Evolutionary conservation across 2,888 invertebrate species (phyloP).

Genomic region (Sicus ferrugineus): DNA sequence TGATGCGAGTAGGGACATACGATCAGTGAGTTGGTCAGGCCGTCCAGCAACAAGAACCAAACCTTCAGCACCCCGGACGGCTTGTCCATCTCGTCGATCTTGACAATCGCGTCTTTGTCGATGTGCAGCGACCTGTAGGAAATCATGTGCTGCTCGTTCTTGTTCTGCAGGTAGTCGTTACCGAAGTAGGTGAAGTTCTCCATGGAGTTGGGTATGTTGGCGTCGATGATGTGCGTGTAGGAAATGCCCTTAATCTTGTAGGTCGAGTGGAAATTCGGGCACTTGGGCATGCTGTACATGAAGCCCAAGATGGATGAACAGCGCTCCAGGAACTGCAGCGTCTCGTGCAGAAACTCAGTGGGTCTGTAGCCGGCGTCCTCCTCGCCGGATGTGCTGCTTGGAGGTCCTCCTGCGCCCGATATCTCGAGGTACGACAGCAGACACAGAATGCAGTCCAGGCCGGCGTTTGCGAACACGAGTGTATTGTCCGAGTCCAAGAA

Average conservation of each 20-base stretch:
- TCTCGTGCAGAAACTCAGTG: constrained; percentile 70
- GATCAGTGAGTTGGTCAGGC: constrained; percentile 80
- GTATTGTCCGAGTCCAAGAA: constrained; percentile 94
- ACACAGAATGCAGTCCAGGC: constrained; percentile 92
- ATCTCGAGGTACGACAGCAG: constrained; percentile 72
- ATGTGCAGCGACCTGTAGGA: constrained; percentile 64
- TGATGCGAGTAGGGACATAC: constrained; percentile 89
- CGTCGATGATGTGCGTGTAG: constrained; percentile 82
- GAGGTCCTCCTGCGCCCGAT: constrained; percentile 72
- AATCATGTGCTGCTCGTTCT: constrained; percentile 72
- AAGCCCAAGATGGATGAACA: constrained; percentile 88
- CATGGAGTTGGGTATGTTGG: constrained; percentile 78
- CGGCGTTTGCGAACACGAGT: constrained; percentile 91
- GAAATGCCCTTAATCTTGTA: constrained; percentile 82
- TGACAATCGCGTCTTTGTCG: constrained; percentile 64
- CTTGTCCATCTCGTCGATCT: constrained; percentile 72
- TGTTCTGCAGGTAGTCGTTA: constrained; percentile 69
- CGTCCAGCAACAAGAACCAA: constrained; percentile 89
- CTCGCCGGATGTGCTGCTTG: constrained; percentile 67
- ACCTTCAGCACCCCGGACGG: constrained; percentile 86
- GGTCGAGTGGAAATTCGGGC: constrained; percentile 90
- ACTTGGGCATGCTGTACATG: constrained; percentile 95
- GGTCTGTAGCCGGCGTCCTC: constrained; percentile 67
- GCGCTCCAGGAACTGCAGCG: constrained; percentile 83
- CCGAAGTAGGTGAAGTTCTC: constrained; percentile 76